Base-by-base conservation (phyloP, 2,113 vertebrate species). In the Platanista minor region DNA sequence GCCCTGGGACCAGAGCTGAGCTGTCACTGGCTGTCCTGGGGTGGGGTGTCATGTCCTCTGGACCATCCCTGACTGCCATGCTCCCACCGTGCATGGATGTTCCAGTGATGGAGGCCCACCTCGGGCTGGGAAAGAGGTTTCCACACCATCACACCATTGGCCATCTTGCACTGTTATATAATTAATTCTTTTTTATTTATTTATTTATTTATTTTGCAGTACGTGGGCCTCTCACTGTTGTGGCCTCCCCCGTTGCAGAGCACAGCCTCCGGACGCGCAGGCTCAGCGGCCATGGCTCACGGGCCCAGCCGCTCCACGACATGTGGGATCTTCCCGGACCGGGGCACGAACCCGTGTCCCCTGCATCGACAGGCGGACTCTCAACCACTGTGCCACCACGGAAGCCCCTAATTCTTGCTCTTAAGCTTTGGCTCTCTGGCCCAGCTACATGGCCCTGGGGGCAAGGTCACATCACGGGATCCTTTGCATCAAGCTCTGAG, bases 11-110 rank as follows among this genome's bases (percentile, higher is more conserved):
- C 80, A 91, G 11, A n/a, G 46, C 46, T 80, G 29, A 72, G 10
- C 17, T 23, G n/a, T 3, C 17, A 1, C 39, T 3, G 14, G 36
- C 27, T 1, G 6, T n/a, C 43, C 61, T 8, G 0, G 3, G 23
- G 12, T 12, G 18, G 36, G 29, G 41, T 25, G 3, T 71, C 25
- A 9, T 3, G 1, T 1, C 15, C 17, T 31, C 39, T 36, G 29
- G 43, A 87, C 11, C 9, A 6, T 6, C 2, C 33, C 29, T n/a
- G 13, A 31, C 21, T 17, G 29, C n/a, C 13, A 2, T 12, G 25
- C 13, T 39, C 49, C 31, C 21, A n/a, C 21, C 20, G 0, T 17
- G 20, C 41, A 52, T 18, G 72, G 75, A 6, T 33, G 66, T 21
- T n/a, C 36, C 61, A 10, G 14, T 5, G 4, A 23, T 5, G 23